A percentile compares a stretch with the other conserved stretches of the same genome.
Evolutionary conservation across 1,140 invertebrate species (phyloP).

Genomic region (Euwallacea similis): DNA sequence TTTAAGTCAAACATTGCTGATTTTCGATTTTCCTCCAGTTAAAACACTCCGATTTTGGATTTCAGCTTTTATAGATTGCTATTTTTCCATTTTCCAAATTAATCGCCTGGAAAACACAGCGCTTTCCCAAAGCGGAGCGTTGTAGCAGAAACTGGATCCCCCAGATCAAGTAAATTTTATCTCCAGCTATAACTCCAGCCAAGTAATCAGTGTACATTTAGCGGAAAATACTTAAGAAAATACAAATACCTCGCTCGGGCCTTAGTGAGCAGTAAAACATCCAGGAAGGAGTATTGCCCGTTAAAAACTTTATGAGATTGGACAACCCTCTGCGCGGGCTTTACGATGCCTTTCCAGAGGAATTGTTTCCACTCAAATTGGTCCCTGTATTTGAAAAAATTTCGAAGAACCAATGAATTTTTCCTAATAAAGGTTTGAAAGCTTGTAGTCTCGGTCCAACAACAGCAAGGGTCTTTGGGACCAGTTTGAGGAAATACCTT

Average conservation of each 20-base stretch:
- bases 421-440: no score
- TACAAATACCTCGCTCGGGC: conserved; percentile 30
- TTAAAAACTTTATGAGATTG: conserved; percentile 40
- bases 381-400: conserved; percentile 13
- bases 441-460: no score
- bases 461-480: no score
- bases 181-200: conserved; percentile 1
- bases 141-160: conserved; percentile 2
- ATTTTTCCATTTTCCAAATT: no score
- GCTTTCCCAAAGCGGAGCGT: not conserved
- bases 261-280: conserved; percentile 39
- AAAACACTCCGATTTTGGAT: no score
- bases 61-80: no score
- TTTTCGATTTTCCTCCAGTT: no score
- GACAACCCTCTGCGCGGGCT: conserved; percentile 38
- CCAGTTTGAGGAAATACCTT: no score
- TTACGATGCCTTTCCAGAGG: conserved; percentile 34
- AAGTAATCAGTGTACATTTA: conserved; percentile 39
- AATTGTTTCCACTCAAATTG: conserved; percentile 35
- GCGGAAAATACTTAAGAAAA: conserved; percentile 39
- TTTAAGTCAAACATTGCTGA: no score
- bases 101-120: no score
- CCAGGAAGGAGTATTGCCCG: conserved; percentile 37
- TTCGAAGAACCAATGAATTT: no score
- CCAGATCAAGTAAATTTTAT: conserved; percentile 12